Evolutionary conservation across 2,888 invertebrate species (phyloP).

Genomic region (Daptonema setosum): DNA sequence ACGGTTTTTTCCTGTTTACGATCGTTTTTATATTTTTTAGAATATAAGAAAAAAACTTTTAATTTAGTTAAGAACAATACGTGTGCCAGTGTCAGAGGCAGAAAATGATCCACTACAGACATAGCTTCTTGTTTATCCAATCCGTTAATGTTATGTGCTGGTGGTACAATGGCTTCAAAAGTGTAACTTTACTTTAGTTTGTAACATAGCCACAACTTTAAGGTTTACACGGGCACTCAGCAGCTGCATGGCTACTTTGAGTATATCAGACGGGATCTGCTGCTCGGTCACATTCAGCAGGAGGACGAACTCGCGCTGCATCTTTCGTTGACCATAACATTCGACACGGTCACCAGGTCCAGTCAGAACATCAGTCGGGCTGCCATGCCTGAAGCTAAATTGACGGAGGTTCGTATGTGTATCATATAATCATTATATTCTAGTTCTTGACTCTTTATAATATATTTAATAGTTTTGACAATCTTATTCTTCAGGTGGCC

Average conservation of each 20-base stretch:
- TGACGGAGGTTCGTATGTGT: conserved; percentile 14
- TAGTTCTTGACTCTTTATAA: too few relatives aligned
- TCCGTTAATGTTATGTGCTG: too few relatives aligned
- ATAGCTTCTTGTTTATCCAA: too few relatives aligned
- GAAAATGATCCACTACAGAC: too few relatives aligned
- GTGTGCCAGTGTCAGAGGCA: too few relatives aligned
- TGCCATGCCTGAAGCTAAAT: conserved; percentile 11
- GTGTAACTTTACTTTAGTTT: too few relatives aligned
- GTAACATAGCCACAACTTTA: background rate
- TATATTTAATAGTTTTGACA: too few relatives aligned
- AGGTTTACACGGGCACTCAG: conserved; percentile 24
- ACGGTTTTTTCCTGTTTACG: too few relatives aligned
- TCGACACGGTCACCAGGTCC: conserved; percentile 14
- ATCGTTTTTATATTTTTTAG: background rate
- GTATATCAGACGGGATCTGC: conserved; percentile 24
- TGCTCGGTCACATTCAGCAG: conserved; percentile 14
- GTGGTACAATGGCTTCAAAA: too few relatives aligned
- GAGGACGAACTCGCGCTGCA: conserved; percentile 21
- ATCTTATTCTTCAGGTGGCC: conserved; percentile 12
- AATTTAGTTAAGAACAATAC: too few relatives aligned
- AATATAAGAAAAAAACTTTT: background rate
- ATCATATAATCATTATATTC: conserved; percentile 14
- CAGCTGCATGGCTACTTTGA: conserved; percentile 24
- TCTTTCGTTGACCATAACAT: conserved; percentile 20
- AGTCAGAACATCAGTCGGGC: background rate